A percentile compares a stretch with the other conserved stretches of the same genome.
Evolutionary conservation across 2,113 vertebrate genomes (phyloP).

Genomic region (Carollia perspicillata): DNA sequence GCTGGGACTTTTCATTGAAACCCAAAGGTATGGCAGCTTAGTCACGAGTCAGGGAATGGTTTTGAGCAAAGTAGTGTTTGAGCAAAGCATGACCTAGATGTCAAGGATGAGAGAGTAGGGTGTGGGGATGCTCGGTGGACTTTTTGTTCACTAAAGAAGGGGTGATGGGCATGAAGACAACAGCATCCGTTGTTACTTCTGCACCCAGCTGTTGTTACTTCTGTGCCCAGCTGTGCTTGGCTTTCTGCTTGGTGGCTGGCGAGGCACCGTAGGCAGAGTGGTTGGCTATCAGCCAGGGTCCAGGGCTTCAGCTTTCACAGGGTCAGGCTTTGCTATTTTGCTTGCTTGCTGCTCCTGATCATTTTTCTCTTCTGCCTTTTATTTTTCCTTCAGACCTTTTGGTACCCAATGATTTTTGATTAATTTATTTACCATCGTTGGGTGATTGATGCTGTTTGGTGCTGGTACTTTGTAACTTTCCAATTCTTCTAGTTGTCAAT

Average conservation of each 20-base stretch:
- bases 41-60: background rate
- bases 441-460: slow-evolving; percentile 82
- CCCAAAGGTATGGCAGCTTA: background rate
- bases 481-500: slow-evolving; percentile 80
- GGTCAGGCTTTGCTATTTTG: slow-evolving; percentile 60
- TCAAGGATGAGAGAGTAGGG: background rate
- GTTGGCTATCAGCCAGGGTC: background rate
- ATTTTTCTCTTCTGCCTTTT: slow-evolving; percentile 72
- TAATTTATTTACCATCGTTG: slow-evolving; percentile 84
- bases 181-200: background rate
- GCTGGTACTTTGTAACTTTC: slow-evolving; percentile 80
- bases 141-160: background rate
- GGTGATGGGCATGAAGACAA: background rate
- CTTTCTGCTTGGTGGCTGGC: background rate
- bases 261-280: background rate
- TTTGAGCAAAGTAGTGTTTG: background rate
- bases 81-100: background rate
- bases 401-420: slow-evolving; percentile 79
- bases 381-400: slow-evolving; percentile 72
- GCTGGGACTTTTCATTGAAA: background rate
- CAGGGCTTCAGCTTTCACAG: slow-evolving; percentile 15
- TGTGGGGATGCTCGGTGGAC: background rate
- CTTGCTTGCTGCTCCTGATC: slow-evolving; percentile 51
- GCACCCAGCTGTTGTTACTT: background rate
- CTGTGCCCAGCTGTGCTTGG: background rate